Evolutionary conservation across 2,888 invertebrate species (phyloP).

Genomic region (Chloroclysta siterata): DNA sequence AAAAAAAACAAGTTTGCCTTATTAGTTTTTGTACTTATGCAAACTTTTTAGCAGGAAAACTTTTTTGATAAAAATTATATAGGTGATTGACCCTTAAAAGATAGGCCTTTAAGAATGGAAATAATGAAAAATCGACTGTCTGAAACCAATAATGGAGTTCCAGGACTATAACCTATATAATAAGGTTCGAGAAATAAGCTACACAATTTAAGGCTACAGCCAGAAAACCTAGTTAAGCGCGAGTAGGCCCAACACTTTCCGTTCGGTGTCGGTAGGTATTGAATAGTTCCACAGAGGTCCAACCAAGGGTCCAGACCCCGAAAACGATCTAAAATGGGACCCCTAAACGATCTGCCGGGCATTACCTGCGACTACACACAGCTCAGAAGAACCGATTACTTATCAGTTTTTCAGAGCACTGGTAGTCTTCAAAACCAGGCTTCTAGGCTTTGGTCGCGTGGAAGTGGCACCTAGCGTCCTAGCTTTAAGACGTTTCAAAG

Average conservation of each 20-base stretch:
- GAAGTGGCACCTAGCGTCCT: too few species aligned
- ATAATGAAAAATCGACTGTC: neutral
- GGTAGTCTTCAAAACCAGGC: too few species aligned
- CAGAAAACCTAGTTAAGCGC: neutral
- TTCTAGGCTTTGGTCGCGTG: too few species aligned
- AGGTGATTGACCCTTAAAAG: too few species aligned
- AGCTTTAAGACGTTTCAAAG: too few species aligned
- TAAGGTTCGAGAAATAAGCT: neutral
- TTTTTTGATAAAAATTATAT: too few species aligned
- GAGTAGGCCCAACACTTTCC: conserved; percentile 1
- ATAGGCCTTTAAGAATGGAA: too few species aligned
- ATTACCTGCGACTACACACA: conserved; percentile 23
- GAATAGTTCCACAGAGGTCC: conserved; percentile 29
- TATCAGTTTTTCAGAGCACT: neutral
- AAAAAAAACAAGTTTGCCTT: too few species aligned
- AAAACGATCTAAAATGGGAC: conserved; percentile 36
- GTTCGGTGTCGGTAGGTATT: conserved; percentile 8
- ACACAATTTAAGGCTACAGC: neutral
- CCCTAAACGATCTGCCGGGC: conserved; percentile 31
- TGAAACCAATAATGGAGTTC: neutral
- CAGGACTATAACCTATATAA: too few species aligned
- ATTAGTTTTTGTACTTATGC: too few species aligned
- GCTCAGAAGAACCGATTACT: neutral
- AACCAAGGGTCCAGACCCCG: conserved; percentile 27
- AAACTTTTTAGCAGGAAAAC: too few species aligned